phyloP scores from a whole-genome alignment of 2,888 invertebrate genomes.

The Megamerina dolium region DNA sequence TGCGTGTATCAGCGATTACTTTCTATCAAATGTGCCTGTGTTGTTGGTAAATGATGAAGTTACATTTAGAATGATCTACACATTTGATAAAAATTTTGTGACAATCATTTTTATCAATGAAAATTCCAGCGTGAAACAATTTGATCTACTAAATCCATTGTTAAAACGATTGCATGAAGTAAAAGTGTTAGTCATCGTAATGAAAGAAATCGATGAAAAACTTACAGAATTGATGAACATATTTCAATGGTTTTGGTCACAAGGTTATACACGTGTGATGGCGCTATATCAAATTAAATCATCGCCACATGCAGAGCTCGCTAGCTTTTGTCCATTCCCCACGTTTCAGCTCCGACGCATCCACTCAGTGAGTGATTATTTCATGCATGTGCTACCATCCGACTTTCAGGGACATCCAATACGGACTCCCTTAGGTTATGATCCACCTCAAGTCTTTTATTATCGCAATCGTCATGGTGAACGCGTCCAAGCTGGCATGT shows the following conservation, averaged over 20 bases:
- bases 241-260: no score
- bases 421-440: constrained; percentile 11
- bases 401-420: constrained; percentile 8
- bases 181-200: background rate
- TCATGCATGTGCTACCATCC: background rate
- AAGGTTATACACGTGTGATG: background rate
- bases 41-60: no score
- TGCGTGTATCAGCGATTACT: no score
- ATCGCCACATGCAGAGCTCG: no score
- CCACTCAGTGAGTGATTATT: background rate
- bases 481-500: constrained; percentile 8
- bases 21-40: no score
- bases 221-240: background rate
- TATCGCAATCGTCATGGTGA: constrained; percentile 13
- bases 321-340: no score
- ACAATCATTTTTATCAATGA: background rate
- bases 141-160: no score
- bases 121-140: background rate
- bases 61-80: no score
- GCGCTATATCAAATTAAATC: background rate
- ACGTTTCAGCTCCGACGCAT: background rate
- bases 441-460: constrained; percentile 13
- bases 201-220: background rate
- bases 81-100: background rate
- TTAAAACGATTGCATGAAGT: background rate